Conservation (phyloP, 1,140 invertebrate genomes). For the Lepidostoma basale region DNA sequence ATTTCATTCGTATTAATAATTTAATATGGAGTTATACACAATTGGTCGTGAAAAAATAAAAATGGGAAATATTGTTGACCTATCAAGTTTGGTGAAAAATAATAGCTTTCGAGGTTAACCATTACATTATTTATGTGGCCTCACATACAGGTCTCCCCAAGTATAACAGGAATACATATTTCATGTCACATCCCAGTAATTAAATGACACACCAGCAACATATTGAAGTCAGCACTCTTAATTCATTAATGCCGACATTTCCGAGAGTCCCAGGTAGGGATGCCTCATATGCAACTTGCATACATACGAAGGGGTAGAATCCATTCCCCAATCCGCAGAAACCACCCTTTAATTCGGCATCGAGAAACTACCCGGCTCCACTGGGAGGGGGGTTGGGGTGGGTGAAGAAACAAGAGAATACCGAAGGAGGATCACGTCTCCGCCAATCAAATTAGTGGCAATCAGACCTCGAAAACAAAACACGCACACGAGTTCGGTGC, state of each 20-base stretch:
- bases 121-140: too few relatives aligned
- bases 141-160: too few relatives aligned
- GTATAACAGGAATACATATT: too few relatives aligned
- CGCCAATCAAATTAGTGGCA: slow-evolving; percentile 47
- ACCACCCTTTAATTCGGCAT: not conserved
- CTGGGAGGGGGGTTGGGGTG: not conserved
- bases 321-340: slow-evolving; percentile 1
- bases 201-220: not conserved
- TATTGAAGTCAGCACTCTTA: not conserved
- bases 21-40: too few relatives aligned
- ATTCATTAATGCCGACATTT: not conserved
- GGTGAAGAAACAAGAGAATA: slow-evolving; percentile 3
- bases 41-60: too few relatives aligned
- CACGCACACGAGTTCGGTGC: slow-evolving; percentile 29
- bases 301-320: not conserved
- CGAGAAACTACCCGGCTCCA: not conserved
- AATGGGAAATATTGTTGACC: too few relatives aligned
- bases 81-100: too few relatives aligned
- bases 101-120: too few relatives aligned
- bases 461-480: slow-evolving; percentile 45
- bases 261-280: not conserved
- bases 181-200: not conserved
- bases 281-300: not conserved
- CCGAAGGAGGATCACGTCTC: slow-evolving; percentile 42
- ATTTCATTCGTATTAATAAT: too few relatives aligned